Conservation (phyloP, 2,797 vertebrate species). For the Micromesistius poutassou region DNA sequence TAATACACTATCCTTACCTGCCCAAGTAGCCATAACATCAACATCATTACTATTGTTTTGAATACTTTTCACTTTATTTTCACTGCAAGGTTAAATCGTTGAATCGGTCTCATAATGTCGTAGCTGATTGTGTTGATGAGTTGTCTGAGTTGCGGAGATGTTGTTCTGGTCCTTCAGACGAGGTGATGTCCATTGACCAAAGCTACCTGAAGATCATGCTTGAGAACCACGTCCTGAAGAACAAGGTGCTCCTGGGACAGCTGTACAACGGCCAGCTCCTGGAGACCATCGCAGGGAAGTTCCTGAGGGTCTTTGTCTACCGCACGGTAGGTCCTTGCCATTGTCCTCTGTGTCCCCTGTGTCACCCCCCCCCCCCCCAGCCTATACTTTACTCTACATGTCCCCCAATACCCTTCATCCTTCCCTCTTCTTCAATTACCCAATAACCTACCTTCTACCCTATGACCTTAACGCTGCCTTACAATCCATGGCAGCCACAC, state of each 20-base stretch:
- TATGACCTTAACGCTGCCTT: too few species aligned
- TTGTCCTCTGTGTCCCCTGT: background rate
- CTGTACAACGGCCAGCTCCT: slow-evolving; percentile 91
- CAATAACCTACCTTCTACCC: too few species aligned
- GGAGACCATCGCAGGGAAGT: slow-evolving; percentile 88
- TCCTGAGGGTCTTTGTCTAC: slow-evolving; percentile 93
- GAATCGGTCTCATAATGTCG: background rate
- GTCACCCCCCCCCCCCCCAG: too few species aligned
- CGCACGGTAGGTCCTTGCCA: slow-evolving; percentile 83
- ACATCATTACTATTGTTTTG: background rate
- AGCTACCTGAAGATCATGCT: slow-evolving; percentile 81
- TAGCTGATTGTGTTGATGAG: background rate
- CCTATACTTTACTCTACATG: background rate
- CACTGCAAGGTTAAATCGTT: background rate
- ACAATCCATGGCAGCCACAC: too few species aligned
- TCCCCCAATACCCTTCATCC: slow-evolving; percentile 14
- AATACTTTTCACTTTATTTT: too few species aligned
- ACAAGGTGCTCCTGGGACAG: slow-evolving; percentile 83
- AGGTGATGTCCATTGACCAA: slow-evolving; percentile 87
- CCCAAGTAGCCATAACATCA: background rate
- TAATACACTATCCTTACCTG: background rate
- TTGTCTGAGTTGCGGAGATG: background rate
- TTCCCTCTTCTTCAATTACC: too few species aligned
- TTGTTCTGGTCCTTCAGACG: slow-evolving; percentile 70
- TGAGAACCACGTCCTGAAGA: slow-evolving; percentile 91